phyloP scores from a whole-genome alignment of 2,888 invertebrate genomes.

The Venusia cambrica region DNA sequence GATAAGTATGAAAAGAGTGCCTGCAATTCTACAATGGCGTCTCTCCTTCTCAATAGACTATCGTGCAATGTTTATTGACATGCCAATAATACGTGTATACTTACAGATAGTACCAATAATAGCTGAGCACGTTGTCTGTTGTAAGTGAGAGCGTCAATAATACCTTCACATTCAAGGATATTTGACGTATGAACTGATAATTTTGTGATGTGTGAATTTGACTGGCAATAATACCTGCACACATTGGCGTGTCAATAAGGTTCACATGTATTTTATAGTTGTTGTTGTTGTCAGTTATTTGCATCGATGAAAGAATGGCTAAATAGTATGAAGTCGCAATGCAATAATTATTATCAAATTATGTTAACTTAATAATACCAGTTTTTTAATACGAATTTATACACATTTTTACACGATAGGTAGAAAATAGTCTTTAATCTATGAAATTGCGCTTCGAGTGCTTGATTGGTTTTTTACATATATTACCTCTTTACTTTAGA shows the following conservation, averaged over 20 bases:
- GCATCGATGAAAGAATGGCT: background rate
- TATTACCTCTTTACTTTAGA: background rate
- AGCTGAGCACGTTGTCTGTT: too few species aligned
- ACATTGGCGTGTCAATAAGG: too few species aligned
- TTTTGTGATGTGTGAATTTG: too few species aligned
- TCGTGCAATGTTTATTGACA: background rate
- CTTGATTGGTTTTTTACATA: conserved; percentile 3
- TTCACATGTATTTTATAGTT: too few species aligned
- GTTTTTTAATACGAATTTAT: conserved; percentile 18
- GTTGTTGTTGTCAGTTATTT: too few species aligned
- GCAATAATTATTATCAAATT: too few species aligned
- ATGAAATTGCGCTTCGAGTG: conserved; percentile 9
- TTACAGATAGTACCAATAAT: too few species aligned
- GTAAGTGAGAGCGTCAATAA: too few species aligned
- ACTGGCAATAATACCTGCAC: too few species aligned
- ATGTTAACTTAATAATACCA: conserved; percentile 5
- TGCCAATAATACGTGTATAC: conserved; percentile 1
- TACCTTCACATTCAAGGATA: too few species aligned
- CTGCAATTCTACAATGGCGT: background rate
- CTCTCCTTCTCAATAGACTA: background rate
- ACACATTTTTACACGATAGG: conserved; percentile 7
- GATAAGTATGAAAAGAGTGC: background rate
- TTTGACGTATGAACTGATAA: too few species aligned
- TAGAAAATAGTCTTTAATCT: conserved; percentile 2
- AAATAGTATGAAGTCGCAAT: conserved; percentile 3